These are phyloP conservation scores for Patella pellucida DNA, from an alignment of 2,888 invertebrate genomes.

Conservation along the genomic window DNA sequence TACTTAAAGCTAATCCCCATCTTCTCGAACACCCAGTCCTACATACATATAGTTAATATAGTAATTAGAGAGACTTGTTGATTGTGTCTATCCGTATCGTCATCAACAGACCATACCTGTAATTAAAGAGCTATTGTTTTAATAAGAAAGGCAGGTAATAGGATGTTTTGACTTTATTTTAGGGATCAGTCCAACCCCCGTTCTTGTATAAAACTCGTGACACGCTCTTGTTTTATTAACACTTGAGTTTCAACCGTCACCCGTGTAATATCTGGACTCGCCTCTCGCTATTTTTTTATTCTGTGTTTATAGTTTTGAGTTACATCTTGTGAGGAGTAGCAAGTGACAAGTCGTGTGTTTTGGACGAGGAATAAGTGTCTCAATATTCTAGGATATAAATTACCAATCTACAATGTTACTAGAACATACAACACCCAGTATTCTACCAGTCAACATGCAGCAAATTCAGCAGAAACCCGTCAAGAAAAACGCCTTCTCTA, in stretches of 20 bases:
- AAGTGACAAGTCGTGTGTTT: neutral
- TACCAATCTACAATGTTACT: neutral
- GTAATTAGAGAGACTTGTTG: neutral
- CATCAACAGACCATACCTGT: neutral
- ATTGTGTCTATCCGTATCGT: neutral
- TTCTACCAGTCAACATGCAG: conserved; percentile 9
- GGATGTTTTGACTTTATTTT: neutral
- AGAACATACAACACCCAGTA: neutral
- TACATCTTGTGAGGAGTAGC: too few relatives aligned
- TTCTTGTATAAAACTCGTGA: neutral
- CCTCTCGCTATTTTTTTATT: too few relatives aligned
- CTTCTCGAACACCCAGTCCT: neutral
- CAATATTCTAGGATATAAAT: neutral
- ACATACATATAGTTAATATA: neutral
- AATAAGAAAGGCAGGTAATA: neutral
- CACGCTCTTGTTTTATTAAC: neutral
- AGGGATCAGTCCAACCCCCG: neutral
- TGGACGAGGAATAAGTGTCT: neutral
- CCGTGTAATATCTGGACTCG: too few relatives aligned
- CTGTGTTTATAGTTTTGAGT: too few relatives aligned
- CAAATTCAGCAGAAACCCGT: conserved; percentile 14
- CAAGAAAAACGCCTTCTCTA: conserved; percentile 41
- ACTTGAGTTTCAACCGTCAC: neutral
- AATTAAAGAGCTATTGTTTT: conserved; percentile 7
- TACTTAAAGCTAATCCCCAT: neutral